Base-by-base conservation (phyloP, 2,888 invertebrate species). In the Macaria liturata region DNA sequence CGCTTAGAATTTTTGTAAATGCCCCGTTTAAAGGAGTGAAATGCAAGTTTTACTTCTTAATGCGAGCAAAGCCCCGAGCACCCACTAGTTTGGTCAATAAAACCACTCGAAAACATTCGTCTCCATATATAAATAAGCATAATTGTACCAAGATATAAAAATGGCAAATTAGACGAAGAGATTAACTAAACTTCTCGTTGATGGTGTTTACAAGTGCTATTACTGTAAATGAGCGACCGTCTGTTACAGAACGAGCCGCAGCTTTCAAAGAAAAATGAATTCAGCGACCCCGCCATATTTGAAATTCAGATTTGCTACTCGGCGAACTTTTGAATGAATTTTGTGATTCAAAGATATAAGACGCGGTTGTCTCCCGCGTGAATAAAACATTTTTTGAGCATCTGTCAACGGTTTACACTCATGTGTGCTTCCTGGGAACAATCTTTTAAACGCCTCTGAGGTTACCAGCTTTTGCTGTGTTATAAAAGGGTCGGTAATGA, bases 331-430 rank as follows among this genome's bases (percentile, higher is more conserved):
- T 56, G 52, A 56, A 60, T 60, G 55, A 56, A 56, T 56, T 56
- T 59, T 51, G 54, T 46, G 51, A 55, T 55, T 56, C 59, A 56
- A 55, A 60, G 52, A 55, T 55, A 59, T 55, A 52, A 59, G 55
- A 52, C 59, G 46, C 53, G 46, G 54, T 54, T 49, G 54, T 48
- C 59, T 50, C 9, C 49, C 47, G 49, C 9, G 32, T 54, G 53
- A 59, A 59, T 59, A 59, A 59, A 50, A 51, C 59, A 59, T 54
- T 54, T 49, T 59, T 47, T 44, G 48, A 47, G 47, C 51, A 48
- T 54, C 54, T 54, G 48, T 45, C 49, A 50, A 59, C 49, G 43
- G 20, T 20, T 50, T 50, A 46, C 43, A 42, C 44, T 50, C 45
- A 30, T 20, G 48, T 46, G 43, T 37, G 7, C 4, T 7, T 37